Evolutionary conservation across 2,797 vertebrate species (phyloP), one percentile per base, ranked within the genome.

Genomic region (Pseudomugil gertrudae): DNA sequence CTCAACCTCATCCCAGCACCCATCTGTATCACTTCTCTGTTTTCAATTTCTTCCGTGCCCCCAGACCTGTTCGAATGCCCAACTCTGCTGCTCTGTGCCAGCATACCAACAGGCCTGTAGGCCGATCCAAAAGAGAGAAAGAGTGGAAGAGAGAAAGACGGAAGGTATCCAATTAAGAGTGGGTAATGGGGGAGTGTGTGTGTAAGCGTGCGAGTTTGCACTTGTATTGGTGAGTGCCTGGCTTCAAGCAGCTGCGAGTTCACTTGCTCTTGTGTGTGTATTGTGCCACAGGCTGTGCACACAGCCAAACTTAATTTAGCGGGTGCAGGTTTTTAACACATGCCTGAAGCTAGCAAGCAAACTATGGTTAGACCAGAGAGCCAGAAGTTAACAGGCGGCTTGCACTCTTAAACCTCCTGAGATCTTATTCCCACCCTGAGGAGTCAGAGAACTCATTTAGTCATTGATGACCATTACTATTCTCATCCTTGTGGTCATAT

Each of bases 281-380:
- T 3, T 57, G 54, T 77, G 90, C 93, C 91, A 93, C 83, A 82
- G 93, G 93, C 90, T 90, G 85, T 81, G 55, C 82, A 81, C 88
- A 69, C 81, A 80, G 87, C 87, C 90, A 88, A 90, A 91, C 90
- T 90, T 93, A 89, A 92, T 93, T 93, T 93, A 90, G 86, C 84
- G 83, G 82, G 76, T 76, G 81, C 70, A 68, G 83, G 80, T 84
- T 89, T 90, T 90, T 90, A 90, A 88, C 88, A 80, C 86, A 78
- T 81, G 90, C 91, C 90, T 69, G 77, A 69, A 92, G 91, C 85
- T 76, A 88, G 80, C 83, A 75, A 80, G 85, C 56, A 59, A 89
- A 84, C 85, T 80, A 66, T 64, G 74, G 84, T 81, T 87, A 83
- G 84, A 86, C 87, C 84, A 73, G 71, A 79, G 80, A 84, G 83